Evolutionary conservation across 1,140 invertebrate species (phyloP).

Genomic region (Brachionus koreanus): DNA sequence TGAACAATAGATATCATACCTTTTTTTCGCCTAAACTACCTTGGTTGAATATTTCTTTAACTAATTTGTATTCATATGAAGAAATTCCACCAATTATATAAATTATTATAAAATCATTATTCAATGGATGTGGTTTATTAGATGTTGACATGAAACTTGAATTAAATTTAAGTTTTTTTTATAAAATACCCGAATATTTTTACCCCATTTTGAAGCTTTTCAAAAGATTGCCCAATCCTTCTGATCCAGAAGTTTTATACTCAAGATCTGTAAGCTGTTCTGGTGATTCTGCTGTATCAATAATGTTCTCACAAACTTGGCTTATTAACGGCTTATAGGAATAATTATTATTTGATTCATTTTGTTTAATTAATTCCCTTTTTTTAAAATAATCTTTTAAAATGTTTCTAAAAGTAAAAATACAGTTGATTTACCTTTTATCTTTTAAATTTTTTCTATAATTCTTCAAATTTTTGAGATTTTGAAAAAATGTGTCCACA

Average conservation of each 20-base stretch:
- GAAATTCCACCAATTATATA: conserved; percentile 28
- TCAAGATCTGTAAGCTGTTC: conserved; percentile 17
- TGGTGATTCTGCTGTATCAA: not conserved
- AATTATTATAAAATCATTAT: conserved; percentile 40
- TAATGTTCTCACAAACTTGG: conserved; percentile 37
- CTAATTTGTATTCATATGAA: conserved; percentile 21
- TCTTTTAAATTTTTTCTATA: conserved; percentile 10
- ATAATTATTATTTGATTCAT: not conserved
- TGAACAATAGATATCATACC: not conserved
- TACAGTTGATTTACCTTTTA: not conserved
- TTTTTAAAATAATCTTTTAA: not conserved
- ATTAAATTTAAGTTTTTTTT: not conserved
- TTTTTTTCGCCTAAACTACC: conserved; percentile 7
- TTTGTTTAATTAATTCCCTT: not conserved
- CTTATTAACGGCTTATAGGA: conserved; percentile 30
- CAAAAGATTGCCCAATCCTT: conserved; percentile 39
- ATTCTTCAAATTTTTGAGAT: not conserved
- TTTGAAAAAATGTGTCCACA: conserved; percentile 13
- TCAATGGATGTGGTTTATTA: conserved; percentile 23
- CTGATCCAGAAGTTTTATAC: not conserved
- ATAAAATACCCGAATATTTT: not conserved
- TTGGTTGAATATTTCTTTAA: conserved; percentile 18
- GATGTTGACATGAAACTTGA: conserved; percentile 21
- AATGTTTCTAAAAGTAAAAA: not conserved
- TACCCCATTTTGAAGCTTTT: conserved; percentile 43